phyloP scores from a whole-genome alignment of 2,797 vertebrate species.

The Pterois miles region DNA sequence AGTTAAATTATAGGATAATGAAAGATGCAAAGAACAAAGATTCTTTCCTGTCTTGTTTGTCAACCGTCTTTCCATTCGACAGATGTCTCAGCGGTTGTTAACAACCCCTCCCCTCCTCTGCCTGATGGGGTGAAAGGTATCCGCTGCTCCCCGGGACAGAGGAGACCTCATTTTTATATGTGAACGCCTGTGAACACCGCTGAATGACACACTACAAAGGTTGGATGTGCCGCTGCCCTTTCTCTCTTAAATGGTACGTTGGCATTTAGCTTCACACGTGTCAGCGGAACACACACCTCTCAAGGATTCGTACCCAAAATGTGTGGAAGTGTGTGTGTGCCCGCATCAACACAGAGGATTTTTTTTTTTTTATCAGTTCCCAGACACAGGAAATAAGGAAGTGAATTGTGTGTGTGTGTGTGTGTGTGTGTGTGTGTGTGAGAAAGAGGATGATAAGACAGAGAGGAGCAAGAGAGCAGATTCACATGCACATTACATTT shows the following conservation, averaged over 20 bases:
- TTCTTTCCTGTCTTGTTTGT: slow-evolving; percentile 12
- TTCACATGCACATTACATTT: slow-evolving; percentile 69
- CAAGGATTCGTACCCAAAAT: slow-evolving; percentile 82
- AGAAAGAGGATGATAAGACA: slow-evolving; percentile 51
- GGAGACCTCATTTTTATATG: slow-evolving; percentile 81
- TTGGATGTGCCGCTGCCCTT: slow-evolving; percentile 86
- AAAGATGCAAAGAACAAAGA: not conserved
- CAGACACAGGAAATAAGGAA: slow-evolving; percentile 60
- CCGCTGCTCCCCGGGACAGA: slow-evolving; percentile 74
- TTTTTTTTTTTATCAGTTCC: slow-evolving; percentile 56
- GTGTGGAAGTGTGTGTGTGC: slow-evolving; percentile 66
- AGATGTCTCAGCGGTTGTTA: slow-evolving; percentile 70
- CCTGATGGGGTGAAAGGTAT: slow-evolving; percentile 75
- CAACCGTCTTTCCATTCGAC: slow-evolving; percentile 25
- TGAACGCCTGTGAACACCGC: slow-evolving; percentile 81
- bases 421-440: not conserved
- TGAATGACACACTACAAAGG: slow-evolving; percentile 89
- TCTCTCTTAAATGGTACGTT: slow-evolving; percentile 89
- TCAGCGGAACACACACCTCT: slow-evolving; percentile 86
- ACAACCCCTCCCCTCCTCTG: slow-evolving; percentile 52
- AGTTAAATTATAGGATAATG: slow-evolving; percentile 2
- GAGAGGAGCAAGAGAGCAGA: slow-evolving; percentile 60
- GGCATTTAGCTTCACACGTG: slow-evolving; percentile 88
- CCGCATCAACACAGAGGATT: slow-evolving; percentile 30
- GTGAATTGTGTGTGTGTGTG: slow-evolving; percentile 6